Evolutionary conservation across 2,113 vertebrate species (phyloP).

Genomic region (Papio anubis): DNA sequence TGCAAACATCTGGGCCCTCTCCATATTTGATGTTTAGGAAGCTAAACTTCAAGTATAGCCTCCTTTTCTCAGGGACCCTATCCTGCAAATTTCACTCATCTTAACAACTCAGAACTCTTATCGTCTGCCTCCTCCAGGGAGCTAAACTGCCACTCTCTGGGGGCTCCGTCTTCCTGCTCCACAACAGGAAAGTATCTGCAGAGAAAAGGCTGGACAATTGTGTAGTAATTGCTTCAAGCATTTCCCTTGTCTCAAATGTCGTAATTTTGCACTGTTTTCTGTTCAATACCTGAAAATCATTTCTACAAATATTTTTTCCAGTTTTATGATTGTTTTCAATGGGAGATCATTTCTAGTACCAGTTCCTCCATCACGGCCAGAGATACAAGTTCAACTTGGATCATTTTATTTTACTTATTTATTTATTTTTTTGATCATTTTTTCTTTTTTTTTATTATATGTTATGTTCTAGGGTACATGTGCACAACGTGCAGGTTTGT

Average conservation of each 20-base stretch:
- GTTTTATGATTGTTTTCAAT: not conserved
- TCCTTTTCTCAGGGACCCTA: not conserved
- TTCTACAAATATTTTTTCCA: not conserved
- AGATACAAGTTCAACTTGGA: not conserved
- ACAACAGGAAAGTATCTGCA: not conserved
- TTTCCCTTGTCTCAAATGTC: not conserved
- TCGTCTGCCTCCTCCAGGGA: not conserved
- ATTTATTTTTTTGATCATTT: too few relatives aligned
- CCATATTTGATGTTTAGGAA: not conserved
- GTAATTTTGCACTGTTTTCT: not conserved
- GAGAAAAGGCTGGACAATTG: not conserved
- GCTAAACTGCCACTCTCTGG: not conserved
- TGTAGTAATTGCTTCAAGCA: not conserved
- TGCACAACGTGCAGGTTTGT: too few relatives aligned
- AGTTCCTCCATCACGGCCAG: not conserved
- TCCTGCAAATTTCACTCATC: not conserved
- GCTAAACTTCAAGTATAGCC: not conserved
- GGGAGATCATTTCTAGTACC: not conserved
- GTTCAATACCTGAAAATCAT: not conserved
- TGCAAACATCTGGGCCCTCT: not conserved
- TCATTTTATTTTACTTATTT: not conserved
- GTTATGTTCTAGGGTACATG: too few relatives aligned
- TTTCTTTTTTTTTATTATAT: too few relatives aligned
- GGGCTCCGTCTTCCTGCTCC: not conserved
- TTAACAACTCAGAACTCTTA: not conserved